Evolutionary conservation across 2,797 vertebrate genomes (phyloP), one percentile per base, ranked within the genome.

Genomic region (Parauchenoglanis punctatus): DNA sequence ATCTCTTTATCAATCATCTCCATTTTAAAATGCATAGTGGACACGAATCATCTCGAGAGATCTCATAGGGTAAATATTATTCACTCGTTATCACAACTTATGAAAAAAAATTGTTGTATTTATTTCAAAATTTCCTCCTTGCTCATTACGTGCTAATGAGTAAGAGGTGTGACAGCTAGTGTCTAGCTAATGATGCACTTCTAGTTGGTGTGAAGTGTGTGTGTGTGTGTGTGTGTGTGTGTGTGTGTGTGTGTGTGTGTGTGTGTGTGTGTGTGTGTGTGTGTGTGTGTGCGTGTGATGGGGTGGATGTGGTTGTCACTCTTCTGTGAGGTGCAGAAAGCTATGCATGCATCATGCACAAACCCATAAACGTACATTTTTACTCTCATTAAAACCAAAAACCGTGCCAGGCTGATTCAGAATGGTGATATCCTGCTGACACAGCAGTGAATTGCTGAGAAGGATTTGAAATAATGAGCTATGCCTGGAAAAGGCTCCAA

Each of bases 391-490:
- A 86, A 73, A 72, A 4, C 46, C n/a, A 31, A 35, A 56, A 81
- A 31, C 31, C 20, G 35, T 81, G 54, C 52, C 65, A 23, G 77
- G 52, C 52, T 59, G 65, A 58, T 70, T 46, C 35, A 46, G 56
- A 82, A 25, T 61, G 28, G 54, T 35, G 67, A 82, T 73, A 82
- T 82, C 56, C 85, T 82, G 54, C 58, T 73, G 85, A 81, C 78
- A 86, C 7, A 23, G 65, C n/a, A 23, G 40, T 49, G 85, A 59
- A 56, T 61, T 61, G 54, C 65, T 8, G 35, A 86, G 65, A 61
- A 11, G 11, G 56, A 73, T 81, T 61, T 58, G n/a, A 86, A 86
- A 86, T 86, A 86, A 86, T 82, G 78, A 86, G 67, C 59, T 12
- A 49, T 15, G 23, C 2, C 73, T 46, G 20, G 56, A 17, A 35